phyloP scores from a whole-genome alignment of 1,140 invertebrate species.

The Hycleus cichorii region DNA sequence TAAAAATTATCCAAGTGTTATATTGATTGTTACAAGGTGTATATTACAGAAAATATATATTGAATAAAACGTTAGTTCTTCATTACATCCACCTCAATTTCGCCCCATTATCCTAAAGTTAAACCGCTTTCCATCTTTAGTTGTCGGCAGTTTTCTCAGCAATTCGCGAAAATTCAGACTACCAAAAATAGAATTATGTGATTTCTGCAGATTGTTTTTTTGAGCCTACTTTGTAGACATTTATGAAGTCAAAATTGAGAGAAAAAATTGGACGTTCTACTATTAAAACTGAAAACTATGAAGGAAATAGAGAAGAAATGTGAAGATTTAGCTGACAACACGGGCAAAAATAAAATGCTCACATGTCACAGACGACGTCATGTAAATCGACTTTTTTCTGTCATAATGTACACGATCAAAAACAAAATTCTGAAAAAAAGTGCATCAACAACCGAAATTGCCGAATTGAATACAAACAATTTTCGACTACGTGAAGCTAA shows the following conservation, averaged over 20 bases:
- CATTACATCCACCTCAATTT: background rate
- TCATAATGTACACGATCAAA: conserved; percentile 8
- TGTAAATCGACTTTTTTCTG: conserved; percentile 1
- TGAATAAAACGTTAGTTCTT: conserved; percentile 17
- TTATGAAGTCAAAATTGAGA: no score
- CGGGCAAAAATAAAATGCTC: background rate
- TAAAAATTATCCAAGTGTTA: conserved; percentile 14
- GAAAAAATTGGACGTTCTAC: no score
- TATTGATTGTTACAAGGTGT: conserved; percentile 22
- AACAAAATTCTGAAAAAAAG: conserved; percentile 18
- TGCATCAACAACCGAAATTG: conserved; percentile 19
- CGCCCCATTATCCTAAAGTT: no score
- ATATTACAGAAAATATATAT: conserved; percentile 24
- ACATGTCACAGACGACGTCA: background rate
- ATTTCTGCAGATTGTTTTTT: no score
- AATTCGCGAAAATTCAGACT: no score
- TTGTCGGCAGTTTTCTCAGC: no score
- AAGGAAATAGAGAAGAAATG: no score
- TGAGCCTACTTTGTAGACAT: no score
- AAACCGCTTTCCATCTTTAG: no score
- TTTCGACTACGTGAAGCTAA: conserved; percentile 40
- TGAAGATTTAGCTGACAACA: background rate
- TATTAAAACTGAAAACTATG: no score
- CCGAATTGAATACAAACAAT: conserved; percentile 5
- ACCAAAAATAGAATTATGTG: no score